A percentile compares a stretch with the other conserved stretches of the same genome.
These are phyloP conservation scores for Acromyrmex heyeri DNA, from an alignment of 1,140 invertebrate genomes.

Conservation along the genomic window DNA sequence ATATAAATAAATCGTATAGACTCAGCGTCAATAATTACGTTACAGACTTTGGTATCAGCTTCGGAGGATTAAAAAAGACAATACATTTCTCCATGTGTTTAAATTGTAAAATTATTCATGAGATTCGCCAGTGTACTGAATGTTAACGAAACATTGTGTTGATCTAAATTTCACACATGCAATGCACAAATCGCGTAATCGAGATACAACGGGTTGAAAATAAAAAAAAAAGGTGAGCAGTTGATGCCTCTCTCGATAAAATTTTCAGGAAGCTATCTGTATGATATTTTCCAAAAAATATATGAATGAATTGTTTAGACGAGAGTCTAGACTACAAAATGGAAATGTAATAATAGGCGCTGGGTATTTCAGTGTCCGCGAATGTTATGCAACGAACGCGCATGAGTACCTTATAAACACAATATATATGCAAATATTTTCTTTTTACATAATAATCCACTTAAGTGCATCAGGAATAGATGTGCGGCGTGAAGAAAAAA, in stretches of 20 bases:
- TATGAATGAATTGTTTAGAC: neutral
- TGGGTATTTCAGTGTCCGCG: neutral
- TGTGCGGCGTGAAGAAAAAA: neutral
- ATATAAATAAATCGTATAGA: too few relatives aligned
- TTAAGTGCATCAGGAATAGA: neutral
- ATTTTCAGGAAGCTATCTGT: too few relatives aligned
- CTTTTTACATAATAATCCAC: constrained; percentile 37
- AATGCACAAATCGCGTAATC: neutral
- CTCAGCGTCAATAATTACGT: too few relatives aligned
- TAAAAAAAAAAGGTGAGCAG: neutral
- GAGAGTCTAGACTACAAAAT: neutral
- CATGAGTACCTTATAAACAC: neutral
- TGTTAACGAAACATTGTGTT: neutral
- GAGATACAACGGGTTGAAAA: neutral
- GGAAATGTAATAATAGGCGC: neutral
- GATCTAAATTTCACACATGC: neutral
- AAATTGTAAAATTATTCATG: constrained; percentile 11
- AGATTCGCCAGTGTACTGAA: neutral
- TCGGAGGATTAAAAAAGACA: too few relatives aligned
- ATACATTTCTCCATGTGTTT: neutral
- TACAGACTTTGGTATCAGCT: too few relatives aligned
- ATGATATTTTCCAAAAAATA: too few relatives aligned
- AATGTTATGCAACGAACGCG: constrained; percentile 18
- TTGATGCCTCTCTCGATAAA: neutral
- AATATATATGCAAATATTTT: constrained; percentile 18